Evolutionary conservation across 2,797 vertebrate genomes (phyloP), one percentile per base, ranked within the genome.

Genomic region (Lepus townsendii): DNA sequence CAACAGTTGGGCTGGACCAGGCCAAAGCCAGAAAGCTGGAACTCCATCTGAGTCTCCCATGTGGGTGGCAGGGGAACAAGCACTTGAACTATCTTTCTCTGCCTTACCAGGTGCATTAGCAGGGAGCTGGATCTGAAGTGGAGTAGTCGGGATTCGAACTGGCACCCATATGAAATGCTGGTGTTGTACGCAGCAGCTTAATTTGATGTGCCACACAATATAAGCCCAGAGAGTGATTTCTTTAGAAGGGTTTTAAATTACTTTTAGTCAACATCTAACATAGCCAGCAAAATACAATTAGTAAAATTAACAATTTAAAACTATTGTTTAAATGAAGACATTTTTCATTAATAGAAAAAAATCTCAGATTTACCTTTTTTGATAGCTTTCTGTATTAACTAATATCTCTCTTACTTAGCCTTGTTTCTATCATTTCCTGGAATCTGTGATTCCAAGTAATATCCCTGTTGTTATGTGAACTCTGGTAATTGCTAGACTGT

Each of bases 281-380:
- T 42, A 91, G 32, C 30, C 89, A 78, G 32, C 92, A 77, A 71
- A 92, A 69, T 82, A 5, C 30, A 68, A 26, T 83, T 71, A 78
- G 80, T 90, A 75, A 54, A 63, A 60, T 69, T 32, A 62, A 75
- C 57, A 88, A 83, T 50, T 35, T 87, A 83, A 84, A 78, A 42
- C 50, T 78, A 35, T 42, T 17, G 38, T 79, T 84, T 84, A 63
- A 84, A 78, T 42, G 42, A 73, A 38, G 63, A 57, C 24, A 60
- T 22, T 54, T 88, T 91, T 65, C 20, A 78, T 78, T 77, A 65
- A 78, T 87, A 88, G 65, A 77, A 86, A 76, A 62, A n/a, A 63
- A 66, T 73, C 27, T 89, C 20, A 85, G 63, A 68, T 20, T 82
- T 91, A 62, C 4, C 42, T 30, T 42, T 72, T 77, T 83, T 66